Percentiles rank a stretch among this genome's conserved stretches.
These are phyloP conservation scores for Pygmarrhopalites habei DNA, from an alignment of 1,140 invertebrate genomes.

Conservation along the genomic window DNA sequence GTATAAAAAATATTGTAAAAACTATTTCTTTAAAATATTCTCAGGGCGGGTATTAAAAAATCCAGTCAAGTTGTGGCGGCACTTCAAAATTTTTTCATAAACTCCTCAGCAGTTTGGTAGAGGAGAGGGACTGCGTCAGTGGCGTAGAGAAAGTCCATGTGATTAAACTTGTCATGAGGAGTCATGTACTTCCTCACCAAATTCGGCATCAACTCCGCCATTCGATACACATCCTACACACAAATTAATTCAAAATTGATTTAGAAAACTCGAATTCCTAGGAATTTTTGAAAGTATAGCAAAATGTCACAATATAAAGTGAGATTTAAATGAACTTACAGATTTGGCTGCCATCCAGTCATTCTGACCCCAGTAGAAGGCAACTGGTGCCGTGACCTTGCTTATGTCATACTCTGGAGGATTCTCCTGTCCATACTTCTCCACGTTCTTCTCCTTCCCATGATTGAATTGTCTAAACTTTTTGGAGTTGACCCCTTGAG, in stretches of 20 bases:
- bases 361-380: conserved; percentile 60
- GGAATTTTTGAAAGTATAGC: too few species aligned
- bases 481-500: conserved; percentile 57
- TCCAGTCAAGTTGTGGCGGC: too few species aligned
- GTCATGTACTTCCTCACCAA: conserved; percentile 48
- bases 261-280: too few species aligned
- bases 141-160: too few species aligned
- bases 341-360: conserved; percentile 53
- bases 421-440: conserved; percentile 16
- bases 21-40: too few species aligned
- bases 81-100: too few species aligned
- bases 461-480: conserved; percentile 37
- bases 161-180: conserved; percentile 44
- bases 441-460: conserved; percentile 21
- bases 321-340: conserved; percentile 13
- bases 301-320: too few species aligned
- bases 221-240: conserved; percentile 46
- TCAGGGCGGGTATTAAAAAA: too few species aligned
- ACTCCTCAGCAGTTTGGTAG: too few species aligned
- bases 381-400: conserved; percentile 50
- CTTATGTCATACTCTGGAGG: conserved; percentile 29
- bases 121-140: too few species aligned
- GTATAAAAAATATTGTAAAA: too few species aligned
- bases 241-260: conserved; percentile 39
- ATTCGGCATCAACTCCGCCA: conserved; percentile 49